These are phyloP conservation scores for Mystacornis crossleyi DNA, from an alignment of 2,113 vertebrate species.

Conservation along the genomic window DNA sequence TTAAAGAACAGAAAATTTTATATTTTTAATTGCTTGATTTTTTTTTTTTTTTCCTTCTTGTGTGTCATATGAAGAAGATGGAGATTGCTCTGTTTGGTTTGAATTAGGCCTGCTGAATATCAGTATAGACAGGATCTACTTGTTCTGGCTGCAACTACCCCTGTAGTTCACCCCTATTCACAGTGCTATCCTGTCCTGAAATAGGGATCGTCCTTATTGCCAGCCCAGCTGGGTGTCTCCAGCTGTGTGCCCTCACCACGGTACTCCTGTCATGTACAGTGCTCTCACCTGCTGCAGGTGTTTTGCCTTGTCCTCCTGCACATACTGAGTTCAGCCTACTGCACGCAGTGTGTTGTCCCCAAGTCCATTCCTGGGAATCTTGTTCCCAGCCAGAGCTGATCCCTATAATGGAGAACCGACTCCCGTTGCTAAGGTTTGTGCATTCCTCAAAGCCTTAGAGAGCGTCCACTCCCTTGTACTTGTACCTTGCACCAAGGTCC, in stretches of 20 bases:
- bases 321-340: background rate
- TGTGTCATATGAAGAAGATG: background rate
- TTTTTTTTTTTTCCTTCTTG: background rate
- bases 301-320: background rate
- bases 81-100: background rate
- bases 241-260: background rate
- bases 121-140: background rate
- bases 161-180: background rate
- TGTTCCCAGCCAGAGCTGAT: background rate
- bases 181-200: background rate
- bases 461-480: accelerated
- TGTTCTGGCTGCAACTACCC: background rate
- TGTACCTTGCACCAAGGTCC: background rate
- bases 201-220: background rate
- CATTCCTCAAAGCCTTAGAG: background rate
- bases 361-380: background rate
- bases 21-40: background rate
- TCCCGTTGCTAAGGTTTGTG: background rate
- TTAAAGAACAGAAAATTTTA: background rate
- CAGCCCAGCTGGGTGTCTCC: background rate
- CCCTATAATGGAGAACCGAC: background rate
- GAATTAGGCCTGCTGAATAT: background rate
- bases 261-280: background rate
- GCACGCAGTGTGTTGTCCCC: background rate
- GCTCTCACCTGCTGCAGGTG: background rate